Evolutionary conservation across 92 coral and sea anemone species (phyloP).

Genomic region (Siderastrea siderea): DNA sequence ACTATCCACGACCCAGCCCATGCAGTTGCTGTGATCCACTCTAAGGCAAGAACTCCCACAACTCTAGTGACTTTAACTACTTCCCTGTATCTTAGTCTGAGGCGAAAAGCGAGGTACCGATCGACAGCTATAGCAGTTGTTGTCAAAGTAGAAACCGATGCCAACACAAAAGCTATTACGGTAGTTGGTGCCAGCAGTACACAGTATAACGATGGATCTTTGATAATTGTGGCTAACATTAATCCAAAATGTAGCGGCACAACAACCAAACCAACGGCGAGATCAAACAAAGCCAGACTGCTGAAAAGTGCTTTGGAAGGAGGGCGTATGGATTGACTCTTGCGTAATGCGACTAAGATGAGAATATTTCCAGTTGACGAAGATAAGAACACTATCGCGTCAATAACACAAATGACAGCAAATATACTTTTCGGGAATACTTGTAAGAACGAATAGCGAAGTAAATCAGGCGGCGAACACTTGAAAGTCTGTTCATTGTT

Average conservation of each 20-base stretch:
- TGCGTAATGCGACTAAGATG: slow-evolving; percentile 5
- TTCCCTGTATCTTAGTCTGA: not conserved
- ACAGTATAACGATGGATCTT: slow-evolving; percentile 6
- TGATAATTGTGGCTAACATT: not conserved
- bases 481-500: slow-evolving; percentile 4
- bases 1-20: slow-evolving; percentile 2
- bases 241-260: slow-evolving; percentile 20
- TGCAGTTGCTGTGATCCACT: slow-evolving; percentile 8
- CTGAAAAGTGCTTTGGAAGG: slow-evolving; percentile 33
- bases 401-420: not conserved
- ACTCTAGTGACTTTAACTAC: not conserved
- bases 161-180: not conserved
- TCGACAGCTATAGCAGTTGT: slow-evolving; percentile 13
- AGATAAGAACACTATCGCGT: slow-evolving; percentile 5
- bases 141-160: slow-evolving; percentile 19
- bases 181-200: slow-evolving; percentile 1
- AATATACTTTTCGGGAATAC: slow-evolving; percentile 30
- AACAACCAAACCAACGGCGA: slow-evolving; percentile 4
- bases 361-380: slow-evolving; percentile 23
- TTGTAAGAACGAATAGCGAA: slow-evolving; percentile 24
- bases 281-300: slow-evolving; percentile 22
- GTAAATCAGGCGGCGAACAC: not conserved
- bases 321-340: slow-evolving; percentile 8
- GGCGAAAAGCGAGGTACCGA: slow-evolving; percentile 32
- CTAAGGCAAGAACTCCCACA: not conserved